Conservation (phyloP, 2,888 invertebrate species). For the Serripes groenlandicus region DNA sequence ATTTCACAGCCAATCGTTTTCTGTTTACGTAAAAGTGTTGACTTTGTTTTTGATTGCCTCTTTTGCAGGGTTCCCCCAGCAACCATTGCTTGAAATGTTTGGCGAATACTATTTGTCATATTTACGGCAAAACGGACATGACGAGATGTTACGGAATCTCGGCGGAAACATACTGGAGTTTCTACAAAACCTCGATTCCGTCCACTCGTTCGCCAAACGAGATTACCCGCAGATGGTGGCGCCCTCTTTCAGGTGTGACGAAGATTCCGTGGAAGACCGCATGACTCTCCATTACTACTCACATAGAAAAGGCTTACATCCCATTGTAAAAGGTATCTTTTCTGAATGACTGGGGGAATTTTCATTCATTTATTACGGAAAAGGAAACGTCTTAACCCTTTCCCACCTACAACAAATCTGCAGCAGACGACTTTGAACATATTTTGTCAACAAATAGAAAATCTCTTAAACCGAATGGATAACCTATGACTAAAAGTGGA, state of each 20-base stretch:
- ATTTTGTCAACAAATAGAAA: too few species aligned
- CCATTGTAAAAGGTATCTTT: conserved; percentile 77
- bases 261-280: conserved; percentile 73
- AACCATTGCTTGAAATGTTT: conserved; percentile 72
- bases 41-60: neutral
- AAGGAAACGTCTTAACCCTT: too few species aligned
- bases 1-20: too few species aligned
- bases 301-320: conserved; percentile 71
- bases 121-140: conserved; percentile 72
- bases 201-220: conserved; percentile 74
- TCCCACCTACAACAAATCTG: too few species aligned
- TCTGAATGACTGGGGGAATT: too few species aligned
- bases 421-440: too few species aligned
- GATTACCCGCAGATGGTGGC: conserved; percentile 77
- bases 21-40: too few species aligned
- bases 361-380: too few species aligned
- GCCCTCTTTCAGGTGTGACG: conserved; percentile 79
- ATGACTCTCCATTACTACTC: conserved; percentile 81
- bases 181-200: conserved; percentile 78
- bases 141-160: conserved; percentile 76
- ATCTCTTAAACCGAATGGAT: too few species aligned
- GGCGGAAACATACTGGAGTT: conserved; percentile 77
- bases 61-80: conserved; percentile 68
- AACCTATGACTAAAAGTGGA: too few species aligned
- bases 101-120: conserved; percentile 76